These are phyloP conservation scores for Agonopterix heracliana DNA, from an alignment of 2,888 invertebrate species.

Conservation along the genomic window DNA sequence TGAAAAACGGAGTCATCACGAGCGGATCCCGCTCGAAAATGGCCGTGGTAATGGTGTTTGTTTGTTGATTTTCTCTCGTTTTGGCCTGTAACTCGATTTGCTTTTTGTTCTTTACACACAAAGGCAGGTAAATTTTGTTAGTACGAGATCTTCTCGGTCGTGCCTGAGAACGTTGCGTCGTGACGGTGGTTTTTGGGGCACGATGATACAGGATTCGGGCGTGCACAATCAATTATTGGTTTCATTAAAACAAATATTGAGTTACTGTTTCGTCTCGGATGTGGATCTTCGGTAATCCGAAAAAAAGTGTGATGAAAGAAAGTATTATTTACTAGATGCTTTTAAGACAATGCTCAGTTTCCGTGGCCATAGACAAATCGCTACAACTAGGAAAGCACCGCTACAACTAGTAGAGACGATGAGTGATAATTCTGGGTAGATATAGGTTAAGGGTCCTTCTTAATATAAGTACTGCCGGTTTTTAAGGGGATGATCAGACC, in stretches of 20 bases:
- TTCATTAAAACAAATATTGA: constrained; percentile 71
- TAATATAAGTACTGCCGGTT: too few species aligned
- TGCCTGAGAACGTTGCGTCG: constrained; percentile 54
- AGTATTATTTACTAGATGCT: too few species aligned
- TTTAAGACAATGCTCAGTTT: too few species aligned
- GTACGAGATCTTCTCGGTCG: constrained; percentile 36
- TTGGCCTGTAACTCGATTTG: constrained; percentile 73
- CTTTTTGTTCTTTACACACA: constrained; percentile 62
- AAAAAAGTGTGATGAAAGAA: too few species aligned
- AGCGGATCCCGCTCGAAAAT: constrained; percentile 65
- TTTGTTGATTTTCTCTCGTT: constrained; percentile 72
- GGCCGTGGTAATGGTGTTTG: constrained; percentile 72
- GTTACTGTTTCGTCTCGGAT: constrained; percentile 51
- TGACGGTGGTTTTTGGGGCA: constrained; percentile 34
- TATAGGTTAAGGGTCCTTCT: too few species aligned
- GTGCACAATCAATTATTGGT: constrained; percentile 62
- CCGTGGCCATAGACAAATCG: too few species aligned
- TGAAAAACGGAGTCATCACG: constrained; percentile 69
- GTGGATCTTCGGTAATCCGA: constrained; percentile 6
- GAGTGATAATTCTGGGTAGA: too few species aligned
- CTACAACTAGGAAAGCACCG: too few species aligned
- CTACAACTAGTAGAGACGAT: too few species aligned
- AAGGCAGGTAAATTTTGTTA: constrained; percentile 70
- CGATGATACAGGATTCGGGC: constrained; percentile 41
- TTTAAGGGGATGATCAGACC: too few species aligned